These are phyloP conservation scores for Scotopteryx bipunctaria DNA, from an alignment of 2,888 invertebrate genomes.

Conservation along the genomic window DNA sequence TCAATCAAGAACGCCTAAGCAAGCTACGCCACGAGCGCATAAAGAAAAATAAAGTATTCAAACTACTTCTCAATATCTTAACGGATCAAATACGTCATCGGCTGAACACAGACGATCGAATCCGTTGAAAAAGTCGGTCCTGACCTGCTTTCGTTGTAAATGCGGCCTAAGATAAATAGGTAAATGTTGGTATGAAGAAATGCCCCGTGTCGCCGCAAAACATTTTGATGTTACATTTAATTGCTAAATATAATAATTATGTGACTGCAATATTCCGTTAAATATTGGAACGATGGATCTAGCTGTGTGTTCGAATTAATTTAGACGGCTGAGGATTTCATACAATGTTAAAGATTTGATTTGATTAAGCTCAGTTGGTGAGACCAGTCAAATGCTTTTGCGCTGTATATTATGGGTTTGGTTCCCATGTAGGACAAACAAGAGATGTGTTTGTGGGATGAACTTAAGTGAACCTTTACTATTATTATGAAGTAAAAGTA, in stretches of 20 bases:
- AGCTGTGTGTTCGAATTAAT: conserved; percentile 24
- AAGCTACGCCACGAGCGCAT: too few species aligned
- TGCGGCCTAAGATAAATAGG: conserved; percentile 13
- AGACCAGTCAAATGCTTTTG: not conserved
- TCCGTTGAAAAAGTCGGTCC: not conserved
- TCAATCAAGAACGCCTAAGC: too few species aligned
- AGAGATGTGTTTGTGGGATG: too few species aligned
- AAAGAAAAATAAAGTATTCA: too few species aligned
- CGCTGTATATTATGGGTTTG: too few species aligned
- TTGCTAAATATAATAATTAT: conserved; percentile 79
- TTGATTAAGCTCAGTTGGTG: not conserved
- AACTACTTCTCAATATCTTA: too few species aligned
- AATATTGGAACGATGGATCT: conserved; percentile 52
- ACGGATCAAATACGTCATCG: too few species aligned
- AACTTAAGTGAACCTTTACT: too few species aligned
- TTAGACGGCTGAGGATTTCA: not conserved
- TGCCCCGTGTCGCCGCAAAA: conserved; percentile 54
- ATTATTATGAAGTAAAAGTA: too few species aligned
- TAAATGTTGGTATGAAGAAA: conserved; percentile 48
- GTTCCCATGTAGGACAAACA: too few species aligned
- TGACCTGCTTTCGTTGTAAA: not conserved
- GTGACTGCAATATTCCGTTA: conserved; percentile 55
- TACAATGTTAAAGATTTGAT: conserved; percentile 2
- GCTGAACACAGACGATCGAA: too few species aligned
- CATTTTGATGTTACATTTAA: conserved; percentile 73